Base-by-base conservation (phyloP, 2,888 invertebrate genomes). In the Didymodactylos carnosus region DNA sequence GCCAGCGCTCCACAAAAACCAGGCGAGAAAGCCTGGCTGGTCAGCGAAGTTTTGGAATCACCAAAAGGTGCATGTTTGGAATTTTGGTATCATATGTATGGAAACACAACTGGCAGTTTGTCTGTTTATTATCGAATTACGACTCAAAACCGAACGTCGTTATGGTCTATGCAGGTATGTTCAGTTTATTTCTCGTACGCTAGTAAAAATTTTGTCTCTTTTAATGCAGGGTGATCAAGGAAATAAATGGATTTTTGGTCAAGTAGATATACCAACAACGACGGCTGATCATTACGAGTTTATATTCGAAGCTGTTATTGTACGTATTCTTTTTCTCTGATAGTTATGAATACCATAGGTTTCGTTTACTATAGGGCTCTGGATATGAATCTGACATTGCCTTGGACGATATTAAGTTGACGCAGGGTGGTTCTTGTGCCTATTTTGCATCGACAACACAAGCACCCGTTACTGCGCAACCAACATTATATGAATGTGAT, bases 1-100 rank as follows among this genome's bases (percentile, higher is more conserved):
- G 41, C 74, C 7, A 35, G 23, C 2, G 16, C 16, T 39, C 35
- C 62, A 35, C 43, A 43, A 46, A 41, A 40, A 49, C 25, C 25
- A 27, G 70, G 70, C 13, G 39, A 73, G 25, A 46, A 49, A 70
- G 74, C 74, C 3, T 74, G 74, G 74, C 39, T 74, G 13, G 39
- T 74, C 23, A 71, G 71, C 29, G 71, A 74, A 46, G 27, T 62
- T 53, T 2, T 74, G 6, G 29, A 41, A 39, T 71, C 62, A 35
- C 62, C 71, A n/a, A 71, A 74, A 40, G 62, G 71, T 16, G 71
- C 62, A 35, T 74, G 74, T 71, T 29, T 71, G 14, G 51, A 39
- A 25, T 71, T 40, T 7, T 74, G 39, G 23, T 73, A 70, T 70
- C 73, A 74, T 62, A 25, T 74, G 43, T 39, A 71, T 27, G 74